Evolutionary conservation across 2,888 invertebrate species (phyloP).

Genomic region (Xiphydria camelus): DNA sequence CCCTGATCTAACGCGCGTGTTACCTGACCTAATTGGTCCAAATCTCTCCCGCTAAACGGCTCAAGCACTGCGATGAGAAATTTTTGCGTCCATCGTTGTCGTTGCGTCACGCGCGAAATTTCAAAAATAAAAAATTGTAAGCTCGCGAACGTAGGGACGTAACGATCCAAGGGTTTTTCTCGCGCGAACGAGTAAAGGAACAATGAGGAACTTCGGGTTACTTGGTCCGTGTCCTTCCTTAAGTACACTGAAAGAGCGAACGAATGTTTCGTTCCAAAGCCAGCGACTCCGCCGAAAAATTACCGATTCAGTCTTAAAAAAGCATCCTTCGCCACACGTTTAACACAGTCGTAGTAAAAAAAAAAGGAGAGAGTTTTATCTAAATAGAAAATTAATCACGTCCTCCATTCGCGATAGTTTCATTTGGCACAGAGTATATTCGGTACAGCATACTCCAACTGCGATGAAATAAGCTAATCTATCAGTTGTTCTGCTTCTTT

Average conservation of each 20-base stretch:
- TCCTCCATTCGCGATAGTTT: slow-evolving; percentile 20
- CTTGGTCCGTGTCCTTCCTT: too few species aligned
- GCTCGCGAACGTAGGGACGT: too few species aligned
- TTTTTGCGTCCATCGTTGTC: too few species aligned
- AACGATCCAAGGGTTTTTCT: too few species aligned
- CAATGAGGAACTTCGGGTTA: too few species aligned
- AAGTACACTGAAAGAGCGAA: slow-evolving; percentile 27
- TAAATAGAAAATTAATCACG: not conserved
- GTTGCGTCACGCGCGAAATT: too few species aligned
- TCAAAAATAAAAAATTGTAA: too few species aligned
- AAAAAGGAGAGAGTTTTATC: not conserved
- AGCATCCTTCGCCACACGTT: slow-evolving; percentile 15
- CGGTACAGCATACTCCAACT: slow-evolving; percentile 45
- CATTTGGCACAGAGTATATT: slow-evolving; percentile 54
- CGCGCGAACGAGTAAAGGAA: too few species aligned
- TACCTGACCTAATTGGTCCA: too few species aligned
- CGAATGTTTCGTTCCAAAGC: slow-evolving; percentile 22
- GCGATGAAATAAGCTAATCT: slow-evolving; percentile 43
- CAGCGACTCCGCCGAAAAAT: slow-evolving; percentile 31
- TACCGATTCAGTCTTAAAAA: slow-evolving; percentile 39
- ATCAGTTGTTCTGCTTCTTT: slow-evolving; percentile 38
- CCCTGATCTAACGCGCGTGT: too few species aligned
- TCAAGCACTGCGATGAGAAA: too few species aligned
- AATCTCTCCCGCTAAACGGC: too few species aligned
- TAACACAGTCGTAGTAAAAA: not conserved